A percentile compares a stretch with the other conserved stretches of the same genome.
Evolutionary conservation across 2,888 invertebrate genomes (phyloP).

Genomic region (Perizoma affinitatum): DNA sequence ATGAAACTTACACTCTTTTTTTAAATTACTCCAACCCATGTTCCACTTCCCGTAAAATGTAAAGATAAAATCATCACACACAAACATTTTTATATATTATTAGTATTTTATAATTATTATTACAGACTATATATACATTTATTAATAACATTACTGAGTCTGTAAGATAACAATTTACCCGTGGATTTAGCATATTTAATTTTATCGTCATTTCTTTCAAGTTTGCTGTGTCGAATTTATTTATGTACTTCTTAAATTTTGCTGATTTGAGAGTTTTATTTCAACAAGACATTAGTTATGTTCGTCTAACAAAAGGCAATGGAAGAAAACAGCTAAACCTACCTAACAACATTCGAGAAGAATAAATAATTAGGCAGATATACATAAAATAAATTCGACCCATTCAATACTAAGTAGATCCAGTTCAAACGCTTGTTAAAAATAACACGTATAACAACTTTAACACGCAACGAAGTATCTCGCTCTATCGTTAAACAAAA

Average conservation of each 20-base stretch:
- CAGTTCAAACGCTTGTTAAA: constrained; percentile 32
- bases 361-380: no score
- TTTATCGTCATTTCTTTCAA: constrained; percentile 40
- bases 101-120: constrained; percentile 53
- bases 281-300: no score
- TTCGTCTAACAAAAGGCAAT: no score
- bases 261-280: no score
- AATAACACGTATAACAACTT: constrained; percentile 50
- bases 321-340: no score
- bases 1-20: not conserved
- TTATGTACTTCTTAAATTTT: constrained; percentile 34
- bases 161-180: constrained; percentile 51
- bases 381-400: constrained; percentile 31
- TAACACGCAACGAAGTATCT: constrained; percentile 52
- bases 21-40: no score
- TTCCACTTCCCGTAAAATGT: constrained; percentile 56
- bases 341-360: no score
- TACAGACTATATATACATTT: constrained; percentile 76
- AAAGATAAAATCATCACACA: constrained; percentile 58
- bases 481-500: constrained; percentile 51
- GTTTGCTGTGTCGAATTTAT: constrained; percentile 49
- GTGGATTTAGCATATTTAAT: constrained; percentile 61
- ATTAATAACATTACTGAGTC: constrained; percentile 47
- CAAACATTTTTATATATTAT: constrained; percentile 60
- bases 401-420: constrained; percentile 19